Percentiles rank a stretch among this genome's conserved stretches.
These are phyloP conservation scores for Hemiprocne comata DNA, from an alignment of 2,113 vertebrate species.

Conservation along the genomic window DNA sequence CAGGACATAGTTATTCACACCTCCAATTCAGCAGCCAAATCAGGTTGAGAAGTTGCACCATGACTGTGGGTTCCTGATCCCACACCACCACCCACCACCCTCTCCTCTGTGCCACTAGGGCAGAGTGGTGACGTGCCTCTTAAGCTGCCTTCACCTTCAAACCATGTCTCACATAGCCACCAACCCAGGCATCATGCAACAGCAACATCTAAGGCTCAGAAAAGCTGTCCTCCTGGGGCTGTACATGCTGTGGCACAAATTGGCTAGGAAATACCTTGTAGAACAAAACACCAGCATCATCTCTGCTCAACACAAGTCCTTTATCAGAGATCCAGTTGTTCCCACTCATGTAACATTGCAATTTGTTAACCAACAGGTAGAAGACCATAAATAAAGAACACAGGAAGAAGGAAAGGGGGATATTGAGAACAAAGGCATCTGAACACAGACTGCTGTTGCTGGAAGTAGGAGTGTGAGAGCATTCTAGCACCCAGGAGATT, in stretches of 20 bases:
- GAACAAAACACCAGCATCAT: background rate
- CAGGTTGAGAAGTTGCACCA: background rate
- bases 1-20: background rate
- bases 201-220: background rate
- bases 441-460: background rate
- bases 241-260: background rate
- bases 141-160: background rate
- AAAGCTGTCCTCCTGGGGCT: too few species aligned
- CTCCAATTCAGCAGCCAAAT: background rate
- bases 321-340: background rate
- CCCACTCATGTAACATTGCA: background rate
- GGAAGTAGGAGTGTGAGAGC: background rate
- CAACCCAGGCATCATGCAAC: rapidly evolving
- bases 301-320: background rate
- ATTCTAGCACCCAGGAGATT: rapidly evolving
- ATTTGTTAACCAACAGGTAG: background rate
- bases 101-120: background rate
- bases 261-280: background rate
- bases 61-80: rapidly evolving
- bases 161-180: rapidly evolving
- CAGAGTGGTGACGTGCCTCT: background rate
- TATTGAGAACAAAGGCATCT: background rate
- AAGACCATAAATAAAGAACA: background rate
- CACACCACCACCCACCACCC: background rate
- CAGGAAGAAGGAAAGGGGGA: background rate